Evolutionary conservation across 1,140 invertebrate genomes (phyloP), one percentile per base, ranked within the genome.

Genomic region (Cyclina sinensis): DNA sequence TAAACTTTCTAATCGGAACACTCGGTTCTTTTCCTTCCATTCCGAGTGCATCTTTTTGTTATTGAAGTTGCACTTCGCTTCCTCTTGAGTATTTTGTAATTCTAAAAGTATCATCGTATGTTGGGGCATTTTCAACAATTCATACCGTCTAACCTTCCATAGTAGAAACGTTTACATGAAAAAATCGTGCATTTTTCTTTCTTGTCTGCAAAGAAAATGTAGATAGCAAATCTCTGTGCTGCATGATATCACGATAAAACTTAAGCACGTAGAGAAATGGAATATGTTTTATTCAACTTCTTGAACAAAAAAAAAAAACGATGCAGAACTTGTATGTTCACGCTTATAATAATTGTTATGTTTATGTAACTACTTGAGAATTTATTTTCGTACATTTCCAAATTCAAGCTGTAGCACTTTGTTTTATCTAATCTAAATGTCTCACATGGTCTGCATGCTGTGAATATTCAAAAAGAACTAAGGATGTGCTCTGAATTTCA

Each of bases 1-100:
- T 78, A 78, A 54, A 78, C 74, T 78, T 70, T 70, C 65, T 37
- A 32, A 70, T 70, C 65, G 32, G 4, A 5, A 18, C 35, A 70
- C 35, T 70, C 32, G 21, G 18, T 70, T 43, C 5, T 18, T 70
- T 21, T 70, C n/a, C n/a, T n/a, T 3, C 32, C 32, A 37, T 70
- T 32, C 2, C 18, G 30, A 7, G 35, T 70, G 57, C 57, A 62
- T 62, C 24, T 62, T 24, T 62, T 62, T 62, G 57, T 62, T 62
- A 62, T n/a, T 7, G 24, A 27, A 11, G 9, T 27, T 18, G 14
- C 12, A 18, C 21, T 18, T 14, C 2, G 3, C 21, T n/a, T 54
- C 14, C 51, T 18, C 18, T 18, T 54, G 51, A 18, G 51, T 12
- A 54, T 54, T 14, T n/a, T 11, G 51, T 54, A 43, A 43, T 43